Evolutionary conservation across 2,888 invertebrate genomes (phyloP), one percentile per base, ranked within the genome.

Genomic region (Linyphia triangularis): DNA sequence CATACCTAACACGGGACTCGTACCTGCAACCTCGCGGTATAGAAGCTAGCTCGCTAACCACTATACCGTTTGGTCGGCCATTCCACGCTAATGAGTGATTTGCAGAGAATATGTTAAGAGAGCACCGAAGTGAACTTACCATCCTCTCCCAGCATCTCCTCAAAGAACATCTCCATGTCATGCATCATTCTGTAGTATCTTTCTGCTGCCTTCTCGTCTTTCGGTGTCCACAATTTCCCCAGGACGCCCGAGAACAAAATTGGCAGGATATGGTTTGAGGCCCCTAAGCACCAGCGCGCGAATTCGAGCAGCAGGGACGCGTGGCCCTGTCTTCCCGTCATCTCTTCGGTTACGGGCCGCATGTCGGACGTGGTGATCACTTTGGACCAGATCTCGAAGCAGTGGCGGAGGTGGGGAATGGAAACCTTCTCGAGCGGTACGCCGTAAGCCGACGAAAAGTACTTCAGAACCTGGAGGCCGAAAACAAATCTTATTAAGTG

Each of bases 201-300:
- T 2, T 37, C 33, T 5, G 79, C 75, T 9, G 43, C 40, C 30
- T 89, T 84, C n/a, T 83, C 84, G 51, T 59, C 77, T 61, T 61
- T 33, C 0, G 83, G 65, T 13, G 67, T 51, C 73, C 75, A 65
- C 5, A 63, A 2, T 13, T 78, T 77, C 19, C 88, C 81, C 22
- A 95, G 93, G 2, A 96, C 94, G 0, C 95, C 95, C 3, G 96
- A 96, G 6, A 95, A 92, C 1, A 97, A 93, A 0, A 95, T 97
- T 89, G 98, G 96, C 22, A 98, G 94, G 0, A 98, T 98, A 92
- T 98, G 97, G 30, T 96, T 94, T 1, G 97, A 97, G 30, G 94
- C 92, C 0, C 96, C 95, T 33, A 96, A 89, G 78, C 83, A 86
- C 89, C 89, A 89, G 92, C 95, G 95, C 0, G 96, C 91, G 0